Evolutionary conservation across 2,797 vertebrate genomes (phyloP), one percentile per base, ranked within the genome.

Genomic region (Acrossocheilus wenchowensis): DNA sequence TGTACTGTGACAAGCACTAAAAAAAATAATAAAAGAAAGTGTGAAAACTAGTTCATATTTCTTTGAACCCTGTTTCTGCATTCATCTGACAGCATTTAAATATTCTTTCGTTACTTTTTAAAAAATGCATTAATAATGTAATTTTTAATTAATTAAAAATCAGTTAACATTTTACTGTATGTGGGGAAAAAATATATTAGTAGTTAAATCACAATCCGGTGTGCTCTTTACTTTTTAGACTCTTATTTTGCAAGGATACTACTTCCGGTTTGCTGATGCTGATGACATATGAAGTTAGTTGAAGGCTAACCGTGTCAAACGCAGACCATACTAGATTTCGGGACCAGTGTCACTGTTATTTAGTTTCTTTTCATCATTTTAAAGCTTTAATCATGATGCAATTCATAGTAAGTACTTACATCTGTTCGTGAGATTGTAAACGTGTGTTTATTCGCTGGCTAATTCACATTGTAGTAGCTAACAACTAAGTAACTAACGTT

Each of bases 371-470:
- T 34, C n/a, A 68, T 6, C 4, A 41, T 52, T 9, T n/a, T 15
- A 34, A 77, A 39, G 60, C 69, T 71, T 78, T 19, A 87, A 93
- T 5, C 41, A 96, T 96, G 95, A 54, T 96, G 1, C 95, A 95
- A 19, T 96, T 96, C n/a, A 85, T 96, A 90, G 95, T 96, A 88
- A 92, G 94, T 90, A 85, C 57, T 62, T n/a, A 19, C 15, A 9
- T 21, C 6, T 23, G n/a, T 60, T 83, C 3, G 10, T 54, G 5
- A 23, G 11, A 36, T 54, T 26, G 5, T 71, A 23, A 41, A 60
- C 6, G 30, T 66, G n/a, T 34, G 41, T 92, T 86, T 6, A 34
- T 1, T 23, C 15, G 7, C 39, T 54, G 43, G 82, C 34, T 77
- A 74, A 21, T 68, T 23, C 7, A 52, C 15, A 78, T 6, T 69